Percentiles rank a stretch among this genome's conserved stretches.
Evolutionary conservation across 2,113 vertebrate genomes (phyloP).

Genomic region (Ovibos moschatus): DNA sequence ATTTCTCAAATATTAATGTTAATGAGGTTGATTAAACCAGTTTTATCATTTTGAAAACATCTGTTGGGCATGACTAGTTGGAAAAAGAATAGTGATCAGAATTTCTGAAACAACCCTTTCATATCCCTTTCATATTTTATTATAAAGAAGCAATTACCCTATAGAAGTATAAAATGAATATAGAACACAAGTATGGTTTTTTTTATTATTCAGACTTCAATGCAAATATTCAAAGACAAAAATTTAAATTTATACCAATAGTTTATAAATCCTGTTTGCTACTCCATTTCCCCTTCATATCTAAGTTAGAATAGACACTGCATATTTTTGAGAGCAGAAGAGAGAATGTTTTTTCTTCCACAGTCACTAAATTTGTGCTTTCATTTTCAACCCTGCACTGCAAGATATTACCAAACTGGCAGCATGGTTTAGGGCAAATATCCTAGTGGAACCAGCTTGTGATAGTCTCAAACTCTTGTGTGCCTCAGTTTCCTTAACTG

Average conservation of each 20-base stretch:
- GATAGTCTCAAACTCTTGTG: not conserved
- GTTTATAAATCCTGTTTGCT: not conserved
- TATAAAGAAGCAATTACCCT: not conserved
- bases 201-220: not conserved
- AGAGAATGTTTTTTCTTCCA: not conserved
- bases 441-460: not conserved
- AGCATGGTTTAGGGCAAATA: not conserved
- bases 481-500: not conserved
- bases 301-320: not conserved
- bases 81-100: constrained; percentile 1
- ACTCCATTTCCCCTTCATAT: not conserved
- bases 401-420: not conserved
- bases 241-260: constrained; percentile 7
- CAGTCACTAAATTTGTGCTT: not conserved
- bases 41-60: constrained; percentile 34
- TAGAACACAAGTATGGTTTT: not conserved
- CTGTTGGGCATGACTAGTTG: not conserved
- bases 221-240: not conserved
- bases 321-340: not conserved
- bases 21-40: constrained; percentile 47
- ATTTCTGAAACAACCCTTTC: not conserved
- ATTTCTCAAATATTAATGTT: constrained; percentile 62
- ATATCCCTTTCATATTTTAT: not conserved
- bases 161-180: not conserved
- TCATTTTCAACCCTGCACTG: not conserved